Evolutionary conservation across 2,797 vertebrate genomes (phyloP).

Genomic region (Parauchenoglanis punctatus): DNA sequence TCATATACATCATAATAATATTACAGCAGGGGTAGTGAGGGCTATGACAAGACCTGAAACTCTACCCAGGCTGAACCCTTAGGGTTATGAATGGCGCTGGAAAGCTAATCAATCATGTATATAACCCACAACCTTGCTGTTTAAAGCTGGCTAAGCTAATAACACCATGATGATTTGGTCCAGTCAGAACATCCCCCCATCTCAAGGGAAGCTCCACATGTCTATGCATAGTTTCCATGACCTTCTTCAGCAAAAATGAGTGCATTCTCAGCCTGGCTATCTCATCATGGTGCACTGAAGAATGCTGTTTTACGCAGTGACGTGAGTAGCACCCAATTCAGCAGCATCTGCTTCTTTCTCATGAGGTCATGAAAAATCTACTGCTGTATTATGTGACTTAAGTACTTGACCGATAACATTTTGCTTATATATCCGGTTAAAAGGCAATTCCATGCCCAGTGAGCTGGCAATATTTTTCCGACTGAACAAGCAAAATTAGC

Average conservation of each 20-base stretch:
- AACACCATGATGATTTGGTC: neutral
- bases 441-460: neutral
- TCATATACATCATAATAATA: constrained; percentile 38
- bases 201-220: constrained; percentile 19
- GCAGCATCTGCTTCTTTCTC: neutral
- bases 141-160: neutral
- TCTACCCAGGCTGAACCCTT: constrained; percentile 18
- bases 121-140: neutral
- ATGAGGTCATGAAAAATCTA: neutral
- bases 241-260: constrained; percentile 35
- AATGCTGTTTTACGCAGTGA: constrained; percentile 24
- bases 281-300: constrained; percentile 48
- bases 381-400: neutral
- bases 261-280: constrained; percentile 16
- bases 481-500: neutral
- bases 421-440: neutral
- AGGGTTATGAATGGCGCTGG: neutral
- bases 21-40: constrained; percentile 12
- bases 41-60: constrained; percentile 28
- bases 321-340: neutral
- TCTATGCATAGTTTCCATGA: constrained; percentile 41
- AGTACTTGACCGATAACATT: neutral
- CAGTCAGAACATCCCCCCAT: neutral
- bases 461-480: neutral
- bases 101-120: constrained; percentile 14